phyloP scores from a whole-genome alignment of 2,888 invertebrate species.

The Abrostola tripartita region DNA sequence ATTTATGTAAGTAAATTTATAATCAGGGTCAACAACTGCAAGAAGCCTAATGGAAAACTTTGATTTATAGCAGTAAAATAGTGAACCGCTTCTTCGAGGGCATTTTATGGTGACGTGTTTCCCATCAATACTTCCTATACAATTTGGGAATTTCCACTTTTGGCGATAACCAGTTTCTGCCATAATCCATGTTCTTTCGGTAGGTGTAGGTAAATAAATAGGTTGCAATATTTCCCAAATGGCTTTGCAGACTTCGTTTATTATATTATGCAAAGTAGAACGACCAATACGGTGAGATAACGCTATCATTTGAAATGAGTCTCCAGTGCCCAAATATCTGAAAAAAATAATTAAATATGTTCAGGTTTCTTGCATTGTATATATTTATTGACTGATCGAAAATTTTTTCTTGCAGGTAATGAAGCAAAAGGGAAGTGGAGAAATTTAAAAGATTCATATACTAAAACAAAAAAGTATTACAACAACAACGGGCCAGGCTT shows the following conservation, averaged over 20 bases:
- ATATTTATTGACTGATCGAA: too few relatives aligned
- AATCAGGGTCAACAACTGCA: background rate
- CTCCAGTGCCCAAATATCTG: constrained; percentile 24
- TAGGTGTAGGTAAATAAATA: too few relatives aligned
- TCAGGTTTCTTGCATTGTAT: too few relatives aligned
- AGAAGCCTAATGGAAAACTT: constrained; percentile 34
- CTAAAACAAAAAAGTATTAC: too few relatives aligned
- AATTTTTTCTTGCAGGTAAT: too few relatives aligned
- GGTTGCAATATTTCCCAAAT: too few relatives aligned
- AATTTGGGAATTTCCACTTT: constrained; percentile 23
- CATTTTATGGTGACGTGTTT: constrained; percentile 24
- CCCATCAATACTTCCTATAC: constrained; percentile 26
- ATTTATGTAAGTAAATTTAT: background rate
- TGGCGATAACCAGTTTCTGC: too few relatives aligned
- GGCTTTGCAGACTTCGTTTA: constrained; percentile 4
- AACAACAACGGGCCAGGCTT: too few relatives aligned
- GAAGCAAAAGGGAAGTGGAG: too few relatives aligned
- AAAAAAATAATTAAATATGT: too few relatives aligned
- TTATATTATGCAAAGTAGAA: constrained; percentile 5
- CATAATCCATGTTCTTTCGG: too few relatives aligned
- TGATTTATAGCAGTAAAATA: constrained; percentile 34
- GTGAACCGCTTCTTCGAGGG: constrained; percentile 28
- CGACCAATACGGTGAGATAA: constrained; percentile 9
- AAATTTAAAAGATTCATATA: too few relatives aligned
- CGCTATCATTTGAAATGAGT: constrained; percentile 17